Base-by-base conservation (phyloP, 2,888 invertebrate genomes). In the Eurois occulta region DNA sequence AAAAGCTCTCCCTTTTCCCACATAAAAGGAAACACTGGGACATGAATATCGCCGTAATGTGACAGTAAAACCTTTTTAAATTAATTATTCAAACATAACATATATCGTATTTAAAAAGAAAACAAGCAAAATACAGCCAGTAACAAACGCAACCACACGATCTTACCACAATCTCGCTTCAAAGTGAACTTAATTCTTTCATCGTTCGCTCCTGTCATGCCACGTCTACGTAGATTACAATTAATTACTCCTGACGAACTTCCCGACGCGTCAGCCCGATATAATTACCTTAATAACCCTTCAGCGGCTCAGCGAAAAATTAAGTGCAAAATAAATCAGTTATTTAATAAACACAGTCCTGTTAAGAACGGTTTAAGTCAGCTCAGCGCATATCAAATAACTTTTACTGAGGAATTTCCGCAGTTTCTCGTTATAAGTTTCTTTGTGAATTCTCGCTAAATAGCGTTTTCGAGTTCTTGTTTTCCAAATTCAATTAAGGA, bases 201-300 rank as follows among this genome's bases (percentile, higher is more conserved):
- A 38, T 60, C 41, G 10, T 52, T 46, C 72, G 5, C 43, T 73
- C 52, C 41, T 71, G 71, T 66, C 75, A 60, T 13, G 48, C 38
- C 71, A 21, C 71, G 75, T 86, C 72, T 67, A 64, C 70, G 60
- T 41, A 76, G 85, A 89, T 88, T 82, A 88, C 84, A 83, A 88
- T 87, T 87, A 89, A 89, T 89, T 83, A 82, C 73, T 73, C 80
- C 48, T 41, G 58, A 82, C 48, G 28, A 85, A 81, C 64, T 76
- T 83, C 77, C 68, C 69, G 81, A 81, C 83, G 81, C 88, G 73
- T 81, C 81, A 78, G 75, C 72, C 71, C 71, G 68, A 80, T 79
- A 78, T 85, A 84, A 88, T 88, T 88, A 87, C 82, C 71, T 48
- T 81, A 77, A 86, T 84, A 78, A 86, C 78, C 80, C 80, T 77